These are phyloP conservation scores for Pemphredon lugubris DNA, from an alignment of 2,888 invertebrate species.

Conservation along the genomic window DNA sequence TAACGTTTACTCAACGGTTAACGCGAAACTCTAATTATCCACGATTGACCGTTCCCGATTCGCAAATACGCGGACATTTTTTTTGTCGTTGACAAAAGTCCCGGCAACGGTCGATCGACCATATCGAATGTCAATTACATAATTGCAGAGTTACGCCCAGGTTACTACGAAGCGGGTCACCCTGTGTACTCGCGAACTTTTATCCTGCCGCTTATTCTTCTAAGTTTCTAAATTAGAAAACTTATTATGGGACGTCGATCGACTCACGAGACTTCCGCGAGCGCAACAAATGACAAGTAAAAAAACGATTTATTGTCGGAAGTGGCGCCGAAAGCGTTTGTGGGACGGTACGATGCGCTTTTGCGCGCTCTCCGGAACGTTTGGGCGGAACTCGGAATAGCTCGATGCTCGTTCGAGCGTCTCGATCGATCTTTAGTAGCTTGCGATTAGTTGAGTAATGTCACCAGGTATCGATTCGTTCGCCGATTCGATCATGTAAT, in stretches of 20 bases:
- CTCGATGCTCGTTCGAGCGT: constrained; percentile 39
- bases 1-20: too few relatives aligned
- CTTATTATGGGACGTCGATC: background rate
- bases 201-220: too few relatives aligned
- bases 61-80: too few relatives aligned
- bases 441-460: constrained; percentile 41
- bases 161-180: too few relatives aligned
- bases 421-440: constrained; percentile 19
- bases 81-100: too few relatives aligned
- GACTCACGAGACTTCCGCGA: constrained; percentile 16
- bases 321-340: constrained; percentile 45
- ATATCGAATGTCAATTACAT: too few relatives aligned
- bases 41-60: too few relatives aligned
- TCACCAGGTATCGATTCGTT: background rate
- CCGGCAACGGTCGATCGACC: too few relatives aligned
- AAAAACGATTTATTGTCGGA: constrained; percentile 46
- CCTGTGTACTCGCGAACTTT: too few relatives aligned
- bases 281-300: constrained; percentile 5
- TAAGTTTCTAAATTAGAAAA: background rate
- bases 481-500: constrained; percentile 1
- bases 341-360: constrained; percentile 52
- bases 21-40: too few relatives aligned
- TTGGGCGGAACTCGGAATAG: constrained; percentile 39
- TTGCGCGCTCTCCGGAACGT: constrained; percentile 53
- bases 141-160: too few relatives aligned